phyloP scores from a whole-genome alignment of 2,888 invertebrate species.

The Platycnemis pennipes region DNA sequence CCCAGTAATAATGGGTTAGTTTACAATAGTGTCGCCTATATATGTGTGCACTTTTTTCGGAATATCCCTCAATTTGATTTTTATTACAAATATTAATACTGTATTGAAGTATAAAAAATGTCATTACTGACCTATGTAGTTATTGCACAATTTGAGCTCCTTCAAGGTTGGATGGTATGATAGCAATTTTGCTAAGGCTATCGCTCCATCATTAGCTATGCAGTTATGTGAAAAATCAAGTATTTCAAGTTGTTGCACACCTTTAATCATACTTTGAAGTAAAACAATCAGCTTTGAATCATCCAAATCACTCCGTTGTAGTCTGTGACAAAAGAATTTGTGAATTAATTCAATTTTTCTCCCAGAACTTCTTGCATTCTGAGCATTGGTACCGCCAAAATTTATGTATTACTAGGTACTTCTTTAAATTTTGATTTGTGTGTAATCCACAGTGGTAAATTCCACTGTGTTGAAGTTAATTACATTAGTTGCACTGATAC shows the following conservation, averaged over 20 bases:
- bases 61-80: neutral
- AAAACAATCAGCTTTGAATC: conserved; percentile 20
- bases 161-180: neutral
- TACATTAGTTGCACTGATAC: no score
- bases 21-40: neutral
- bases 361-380: neutral
- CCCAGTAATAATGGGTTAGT: neutral
- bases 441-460: no score
- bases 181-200: conserved; percentile 25
- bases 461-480: no score
- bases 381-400: neutral
- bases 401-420: neutral
- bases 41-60: neutral
- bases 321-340: neutral
- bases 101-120: neutral
- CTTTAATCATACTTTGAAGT: conserved; percentile 8
- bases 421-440: neutral
- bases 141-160: conserved; percentile 20
- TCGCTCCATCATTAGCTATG: conserved; percentile 56
- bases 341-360: neutral
- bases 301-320: conserved; percentile 20
- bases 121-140: conserved; percentile 8
- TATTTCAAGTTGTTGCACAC: conserved; percentile 10
- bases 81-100: neutral
- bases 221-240: conserved; percentile 48